Evolutionary conservation across 2,888 invertebrate species (phyloP).

Genomic region (Pantelozetes paolii): DNA sequence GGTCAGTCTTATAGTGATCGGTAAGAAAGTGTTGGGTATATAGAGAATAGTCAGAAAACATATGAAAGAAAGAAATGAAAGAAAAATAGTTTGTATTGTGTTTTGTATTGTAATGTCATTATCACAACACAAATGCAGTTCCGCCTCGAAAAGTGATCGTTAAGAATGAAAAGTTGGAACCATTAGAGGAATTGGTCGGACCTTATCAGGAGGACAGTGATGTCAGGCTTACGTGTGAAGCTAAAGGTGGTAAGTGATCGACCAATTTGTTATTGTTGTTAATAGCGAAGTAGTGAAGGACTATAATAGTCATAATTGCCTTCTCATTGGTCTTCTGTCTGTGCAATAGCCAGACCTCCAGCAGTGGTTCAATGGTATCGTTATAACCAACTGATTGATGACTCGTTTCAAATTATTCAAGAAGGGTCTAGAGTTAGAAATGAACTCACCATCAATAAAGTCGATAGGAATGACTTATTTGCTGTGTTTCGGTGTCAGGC

Average conservation of each 20-base stretch:
- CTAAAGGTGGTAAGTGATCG: slow-evolving; percentile 35
- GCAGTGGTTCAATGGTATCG: slow-evolving; percentile 37
- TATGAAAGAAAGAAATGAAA: neutral
- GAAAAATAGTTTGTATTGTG: slow-evolving; percentile 1
- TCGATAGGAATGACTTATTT: slow-evolving; percentile 33
- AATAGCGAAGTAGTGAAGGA: neutral
- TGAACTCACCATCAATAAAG: slow-evolving; percentile 35
- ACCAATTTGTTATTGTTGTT: neutral
- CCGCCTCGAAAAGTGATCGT: slow-evolving; percentile 40
- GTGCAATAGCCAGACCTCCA: slow-evolving; percentile 38
- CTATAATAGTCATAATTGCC: slow-evolving; percentile 1
- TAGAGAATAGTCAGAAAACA: neutral
- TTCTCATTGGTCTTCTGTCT: neutral
- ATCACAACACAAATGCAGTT: slow-evolving; percentile 18
- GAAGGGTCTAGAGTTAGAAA: slow-evolving; percentile 36
- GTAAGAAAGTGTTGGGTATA: neutral
- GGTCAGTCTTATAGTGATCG: slow-evolving; percentile 33
- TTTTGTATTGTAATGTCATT: neutral
- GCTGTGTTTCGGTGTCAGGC: slow-evolving; percentile 39
- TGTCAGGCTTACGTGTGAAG: slow-evolving; percentile 38
- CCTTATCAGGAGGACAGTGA: slow-evolving; percentile 36
- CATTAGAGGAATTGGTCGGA: slow-evolving; percentile 13
- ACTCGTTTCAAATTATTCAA: slow-evolving; percentile 25
- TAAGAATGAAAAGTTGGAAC: slow-evolving; percentile 21
- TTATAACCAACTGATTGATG: slow-evolving; percentile 37